A percentile compares a stretch with the other conserved stretches of the same genome.
Evolutionary conservation across 1,140 invertebrate genomes (phyloP).

Genomic region (Meteorus sp.): DNA sequence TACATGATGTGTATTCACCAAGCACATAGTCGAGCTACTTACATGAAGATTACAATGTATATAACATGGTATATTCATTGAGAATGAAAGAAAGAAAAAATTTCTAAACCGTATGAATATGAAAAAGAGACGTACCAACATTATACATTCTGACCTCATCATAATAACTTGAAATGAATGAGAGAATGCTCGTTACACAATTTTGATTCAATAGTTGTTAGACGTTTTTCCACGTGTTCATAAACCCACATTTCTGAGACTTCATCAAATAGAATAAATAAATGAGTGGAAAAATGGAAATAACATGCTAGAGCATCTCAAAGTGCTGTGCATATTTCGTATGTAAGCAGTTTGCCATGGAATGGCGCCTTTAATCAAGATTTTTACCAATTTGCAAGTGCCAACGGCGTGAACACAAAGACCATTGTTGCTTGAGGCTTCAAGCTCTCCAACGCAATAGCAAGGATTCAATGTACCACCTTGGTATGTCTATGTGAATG

Average conservation of each 20-base stretch:
- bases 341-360: slow-evolving; percentile 46
- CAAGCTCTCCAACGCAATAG: slow-evolving; percentile 56
- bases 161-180: too few species aligned
- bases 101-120: not conserved
- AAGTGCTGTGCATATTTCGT: slow-evolving; percentile 47
- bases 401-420: slow-evolving; percentile 59
- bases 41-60: slow-evolving; percentile 19
- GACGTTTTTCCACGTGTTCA: too few species aligned
- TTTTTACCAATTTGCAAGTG: slow-evolving; percentile 60
- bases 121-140: not conserved
- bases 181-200: too few species aligned
- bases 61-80: not conserved
- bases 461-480: too few species aligned
- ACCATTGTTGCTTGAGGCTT: slow-evolving; percentile 59
- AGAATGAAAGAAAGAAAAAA: not conserved
- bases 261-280: not conserved
- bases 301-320: not conserved
- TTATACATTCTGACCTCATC: not conserved
- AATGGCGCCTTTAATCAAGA: slow-evolving; percentile 61
- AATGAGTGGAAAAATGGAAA: not conserved
- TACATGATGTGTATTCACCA: slow-evolving; percentile 14
- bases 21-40: slow-evolving; percentile 19
- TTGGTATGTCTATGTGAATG: not conserved
- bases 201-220: too few species aligned
- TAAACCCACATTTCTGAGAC: not conserved